phyloP scores from a whole-genome alignment of 2,113 vertebrate species.

The Oncorhynchus clarkii region DNA sequence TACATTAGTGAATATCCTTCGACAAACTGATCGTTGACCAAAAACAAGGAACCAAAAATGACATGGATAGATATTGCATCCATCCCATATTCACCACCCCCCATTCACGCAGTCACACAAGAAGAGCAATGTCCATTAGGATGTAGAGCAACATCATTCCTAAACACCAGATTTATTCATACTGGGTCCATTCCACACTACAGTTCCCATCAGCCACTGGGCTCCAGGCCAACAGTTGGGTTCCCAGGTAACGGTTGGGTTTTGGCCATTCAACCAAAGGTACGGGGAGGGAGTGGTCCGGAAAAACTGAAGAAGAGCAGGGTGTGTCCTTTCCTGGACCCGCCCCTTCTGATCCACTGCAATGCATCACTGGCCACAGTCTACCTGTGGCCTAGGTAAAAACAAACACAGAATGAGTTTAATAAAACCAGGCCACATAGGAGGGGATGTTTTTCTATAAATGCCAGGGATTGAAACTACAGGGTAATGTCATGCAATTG shows the following conservation, averaged over 20 bases:
- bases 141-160: neutral
- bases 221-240: neutral
- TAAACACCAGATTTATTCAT: neutral
- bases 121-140: neutral
- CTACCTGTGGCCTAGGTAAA: neutral
- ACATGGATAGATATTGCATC: conserved; percentile 2
- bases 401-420: neutral
- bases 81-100: neutral
- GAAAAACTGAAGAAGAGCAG: neutral
- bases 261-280: neutral
- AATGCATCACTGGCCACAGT: neutral
- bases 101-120: neutral
- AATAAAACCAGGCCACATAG: too few relatives aligned
- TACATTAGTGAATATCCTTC: neutral
- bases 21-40: neutral
- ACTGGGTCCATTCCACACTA: neutral
- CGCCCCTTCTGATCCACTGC: neutral
- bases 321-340: neutral
- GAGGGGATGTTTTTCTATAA: neutral
- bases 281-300: neutral
- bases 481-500: neutral
- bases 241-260: neutral
- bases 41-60: neutral
- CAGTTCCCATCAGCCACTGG: neutral
- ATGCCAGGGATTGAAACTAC: neutral